Percentiles rank a stretch among this genome's conserved stretches.
These are phyloP conservation scores for Sorex araneus DNA, from an alignment of 2,113 vertebrate genomes.

Conservation along the genomic window DNA sequence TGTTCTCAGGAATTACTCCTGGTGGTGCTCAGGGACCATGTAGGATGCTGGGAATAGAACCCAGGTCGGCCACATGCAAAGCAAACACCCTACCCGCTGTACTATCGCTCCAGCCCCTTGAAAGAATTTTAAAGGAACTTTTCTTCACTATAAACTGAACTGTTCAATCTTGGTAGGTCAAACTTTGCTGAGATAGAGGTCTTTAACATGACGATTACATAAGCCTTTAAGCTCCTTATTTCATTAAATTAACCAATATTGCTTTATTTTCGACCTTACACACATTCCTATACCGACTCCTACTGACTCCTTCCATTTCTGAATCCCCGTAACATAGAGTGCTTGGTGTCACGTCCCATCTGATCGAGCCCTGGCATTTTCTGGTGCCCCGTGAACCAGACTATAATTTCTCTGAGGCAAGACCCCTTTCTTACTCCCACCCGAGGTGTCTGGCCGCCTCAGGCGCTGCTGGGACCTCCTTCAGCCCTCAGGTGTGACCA, in stretches of 20 bases:
- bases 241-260: conserved; percentile 31
- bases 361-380: conserved; percentile 32
- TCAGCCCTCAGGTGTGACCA: background rate
- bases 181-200: conserved; percentile 44
- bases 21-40: no score
- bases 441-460: background rate
- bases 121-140: conserved; percentile 50
- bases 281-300: background rate
- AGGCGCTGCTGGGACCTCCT: background rate
- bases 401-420: background rate
- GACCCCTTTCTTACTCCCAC: background rate
- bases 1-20: no score
- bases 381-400: background rate
- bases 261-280: conserved; percentile 60
- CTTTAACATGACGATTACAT: conserved; percentile 36
- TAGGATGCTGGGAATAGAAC: no score
- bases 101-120: no score
- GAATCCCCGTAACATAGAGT: background rate
- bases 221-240: conserved; percentile 27
- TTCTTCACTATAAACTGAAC: conserved; percentile 4
- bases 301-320: background rate
- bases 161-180: conserved; percentile 43
- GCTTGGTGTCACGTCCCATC: background rate
- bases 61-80: no score
- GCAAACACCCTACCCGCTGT: no score